A percentile compares a stretch with the other conserved stretches of the same genome.
These are phyloP conservation scores for Lamellibrachia columna DNA, from an alignment of 2,888 invertebrate genomes.

Conservation along the genomic window DNA sequence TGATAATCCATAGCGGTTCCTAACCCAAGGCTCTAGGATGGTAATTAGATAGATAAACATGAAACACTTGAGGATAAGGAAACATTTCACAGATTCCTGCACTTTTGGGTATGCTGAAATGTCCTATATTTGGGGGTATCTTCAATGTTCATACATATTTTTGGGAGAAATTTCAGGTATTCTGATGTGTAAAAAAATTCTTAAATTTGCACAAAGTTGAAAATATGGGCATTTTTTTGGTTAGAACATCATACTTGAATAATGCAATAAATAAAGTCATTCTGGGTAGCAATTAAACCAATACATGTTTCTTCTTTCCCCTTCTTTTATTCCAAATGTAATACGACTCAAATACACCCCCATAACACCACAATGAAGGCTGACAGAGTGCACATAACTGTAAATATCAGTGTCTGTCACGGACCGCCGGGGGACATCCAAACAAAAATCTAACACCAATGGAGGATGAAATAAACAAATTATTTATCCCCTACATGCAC, in stretches of 20 bases:
- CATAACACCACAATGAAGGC: background rate
- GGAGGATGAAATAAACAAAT: constrained; percentile 6
- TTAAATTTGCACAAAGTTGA: no score
- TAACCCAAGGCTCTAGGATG: background rate
- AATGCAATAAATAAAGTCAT: no score
- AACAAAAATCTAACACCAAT: background rate
- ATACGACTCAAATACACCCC: background rate
- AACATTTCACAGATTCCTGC: background rate
- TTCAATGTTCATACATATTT: background rate
- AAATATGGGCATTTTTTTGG: no score
- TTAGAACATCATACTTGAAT: no score
- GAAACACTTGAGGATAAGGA: background rate
- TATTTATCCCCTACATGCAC: background rate
- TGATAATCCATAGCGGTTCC: background rate
- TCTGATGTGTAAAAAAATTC: no score
- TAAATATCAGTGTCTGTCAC: background rate
- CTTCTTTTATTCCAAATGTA: background rate
- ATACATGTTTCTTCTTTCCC: background rate
- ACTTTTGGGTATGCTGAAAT: background rate
- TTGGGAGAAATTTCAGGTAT: no score
- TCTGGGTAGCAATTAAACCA: no score
- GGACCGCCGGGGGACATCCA: background rate
- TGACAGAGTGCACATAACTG: background rate
- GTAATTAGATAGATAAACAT: no score
- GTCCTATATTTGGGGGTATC: background rate